Base-by-base conservation (phyloP, 1,140 invertebrate species). In the Penaeus chinensis region DNA sequence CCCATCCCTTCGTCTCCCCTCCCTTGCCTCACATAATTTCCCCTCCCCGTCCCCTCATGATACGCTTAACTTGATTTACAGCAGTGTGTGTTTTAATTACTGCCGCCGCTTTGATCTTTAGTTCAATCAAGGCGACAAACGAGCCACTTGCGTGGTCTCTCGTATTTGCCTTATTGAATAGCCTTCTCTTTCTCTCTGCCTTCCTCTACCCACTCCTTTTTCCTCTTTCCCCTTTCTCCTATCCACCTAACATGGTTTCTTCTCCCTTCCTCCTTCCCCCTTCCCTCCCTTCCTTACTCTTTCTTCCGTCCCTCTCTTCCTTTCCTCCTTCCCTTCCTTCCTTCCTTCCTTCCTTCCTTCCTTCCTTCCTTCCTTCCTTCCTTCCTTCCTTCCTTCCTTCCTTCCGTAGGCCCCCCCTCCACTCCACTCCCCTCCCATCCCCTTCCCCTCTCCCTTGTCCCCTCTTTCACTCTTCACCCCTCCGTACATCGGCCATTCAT, bases 381-480 rank as follows among this genome's bases (percentile, higher is more conserved):
- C 3, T 18, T 8, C 27, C 27, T 37, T 16, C 32, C 3, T 54
- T 22, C 22, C 32, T 19, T 18, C 47, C 42, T 18, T 42, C 77
- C 22, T 42, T 42, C 27, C 42, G 19, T n/a, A 42, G 19, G 8
- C 37, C 60, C 76, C 20, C 47, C 37, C 47, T 60, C n/a, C 22
- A 42, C 10, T n/a, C 47, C 77, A 0, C 18, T 54, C 42, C 20
- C 77, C 77, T 54, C 42, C 27, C 24, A 13, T 78, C 42, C 76
- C 18, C 76, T 60, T 78, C 76, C 42, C 37, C 76, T 78, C 16
- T 22, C 76, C 27, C 76, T 54, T 60, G 27, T 60, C 74, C 61
- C 20, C 42, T 54, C 77, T 32, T 79, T 60, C 37, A 2, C 13
- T 54, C 42, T 54, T 32, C 42, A 11, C 20, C 76, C n/a, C 76